Evolutionary conservation across 2,888 invertebrate genomes (phyloP), one percentile per base, ranked within the genome.

Genomic region (Pachydiplax longipennis): DNA sequence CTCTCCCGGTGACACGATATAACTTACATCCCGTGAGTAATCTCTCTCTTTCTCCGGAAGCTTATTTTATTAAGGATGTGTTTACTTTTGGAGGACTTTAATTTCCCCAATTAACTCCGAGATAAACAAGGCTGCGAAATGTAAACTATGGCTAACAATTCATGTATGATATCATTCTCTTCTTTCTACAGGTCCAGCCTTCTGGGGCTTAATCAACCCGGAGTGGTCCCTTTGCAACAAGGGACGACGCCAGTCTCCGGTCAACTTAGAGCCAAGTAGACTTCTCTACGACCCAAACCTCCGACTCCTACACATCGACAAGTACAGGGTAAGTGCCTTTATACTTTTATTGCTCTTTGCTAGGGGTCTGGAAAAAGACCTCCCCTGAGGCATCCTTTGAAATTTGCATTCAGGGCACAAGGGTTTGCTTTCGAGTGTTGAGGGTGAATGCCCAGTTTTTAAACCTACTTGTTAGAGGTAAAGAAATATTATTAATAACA

Each of bases 161-260:
- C 31, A 25, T 73, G n/a, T n/a, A 73, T 25, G 25, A 73, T 73
- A 10, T 25, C 31, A 25, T 73, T 25, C 1, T 31, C 12, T 73
- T 31, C 31, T n/a, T 3, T 25, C 25, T 95, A 2, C 95, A 98
- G 99, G 99, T 94, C 99, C 99, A 91, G 98, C 98, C 91, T 99
- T 99, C 95, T 99, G 99, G 99, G 99, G 99, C 91, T 95, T 99
- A 92, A 98, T 99, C 94, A 99, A 99, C 95, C 98, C 98, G 82
- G 99, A 99, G 94, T 99, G 99, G 99, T 97, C 97, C 92, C 96
- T 99, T 92, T 99, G 99, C 95, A 98, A 98, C 95, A 98, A 98
- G 94, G 99, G 99, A 91, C 96, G 98, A 93, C 96, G 99, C 93
- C 99, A 99, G 95, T 99, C 99, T 73, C 99, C 99, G 44, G 98